Evolutionary conservation across 2,888 invertebrate species (phyloP).

Genomic region (Acleris sparsana): DNA sequence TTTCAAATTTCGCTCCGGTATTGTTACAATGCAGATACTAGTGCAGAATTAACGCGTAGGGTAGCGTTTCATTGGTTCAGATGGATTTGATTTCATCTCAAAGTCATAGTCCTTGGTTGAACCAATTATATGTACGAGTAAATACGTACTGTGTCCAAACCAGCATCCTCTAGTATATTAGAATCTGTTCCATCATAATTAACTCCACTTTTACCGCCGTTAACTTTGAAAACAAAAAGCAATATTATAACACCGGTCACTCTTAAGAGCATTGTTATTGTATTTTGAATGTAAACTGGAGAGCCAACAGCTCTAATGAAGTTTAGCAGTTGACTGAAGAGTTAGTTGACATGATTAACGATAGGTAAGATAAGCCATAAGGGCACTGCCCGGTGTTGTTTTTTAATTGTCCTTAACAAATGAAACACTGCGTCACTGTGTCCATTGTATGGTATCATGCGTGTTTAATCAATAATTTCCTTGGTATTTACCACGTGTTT

Average conservation of each 20-base stretch:
- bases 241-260: constrained; percentile 8
- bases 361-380: constrained; percentile 26
- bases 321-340: constrained; percentile 29
- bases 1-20: too few species aligned
- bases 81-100: too few species aligned
- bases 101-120: neutral
- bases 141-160: constrained; percentile 68
- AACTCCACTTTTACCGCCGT: constrained; percentile 5
- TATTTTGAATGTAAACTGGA: neutral
- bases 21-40: too few species aligned
- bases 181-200: constrained; percentile 43
- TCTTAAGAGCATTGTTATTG: constrained; percentile 12
- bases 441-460: constrained; percentile 5
- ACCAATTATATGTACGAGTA: neutral
- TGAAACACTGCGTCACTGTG: neutral
- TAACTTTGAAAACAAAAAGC: constrained; percentile 21
- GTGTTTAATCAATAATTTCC: neutral
- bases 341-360: constrained; percentile 13
- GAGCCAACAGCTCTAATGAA: constrained; percentile 21
- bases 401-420: constrained; percentile 13
- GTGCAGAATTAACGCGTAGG: too few species aligned
- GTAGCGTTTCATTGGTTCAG: too few species aligned
- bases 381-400: constrained; percentile 21
- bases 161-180: constrained; percentile 65
- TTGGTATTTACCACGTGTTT: neutral